Evolutionary conservation across 2,113 vertebrate species (phyloP).

Genomic region (Scomber scombrus): DNA sequence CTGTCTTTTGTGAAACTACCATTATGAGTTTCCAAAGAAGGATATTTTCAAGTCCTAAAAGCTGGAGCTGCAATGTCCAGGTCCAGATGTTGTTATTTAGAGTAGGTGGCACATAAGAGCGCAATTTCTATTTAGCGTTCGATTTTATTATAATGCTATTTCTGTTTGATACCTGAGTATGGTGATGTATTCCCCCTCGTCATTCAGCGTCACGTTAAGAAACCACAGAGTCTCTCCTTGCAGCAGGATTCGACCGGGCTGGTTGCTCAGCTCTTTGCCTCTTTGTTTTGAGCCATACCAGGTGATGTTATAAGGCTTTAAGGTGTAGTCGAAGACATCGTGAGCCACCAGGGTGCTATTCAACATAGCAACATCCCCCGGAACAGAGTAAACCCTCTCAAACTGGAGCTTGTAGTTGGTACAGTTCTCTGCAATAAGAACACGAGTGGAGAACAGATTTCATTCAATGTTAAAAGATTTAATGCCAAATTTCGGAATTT

Average conservation of each 20-base stretch:
- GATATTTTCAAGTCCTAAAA: too few relatives aligned
- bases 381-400: constrained; percentile 72
- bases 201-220: constrained; percentile 80
- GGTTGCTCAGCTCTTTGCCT: constrained; percentile 63
- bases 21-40: too few relatives aligned
- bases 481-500: neutral
- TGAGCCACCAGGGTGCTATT: constrained; percentile 67
- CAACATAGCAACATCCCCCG: constrained; percentile 76
- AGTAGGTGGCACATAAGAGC: neutral
- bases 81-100: too few relatives aligned
- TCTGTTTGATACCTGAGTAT: constrained; percentile 77
- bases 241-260: constrained; percentile 78
- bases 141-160: too few relatives aligned
- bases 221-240: constrained; percentile 86
- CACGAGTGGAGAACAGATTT: neutral
- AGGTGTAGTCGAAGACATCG: constrained; percentile 32
- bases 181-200: constrained; percentile 86
- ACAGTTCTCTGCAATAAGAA: constrained; percentile 75
- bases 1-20: too few relatives aligned
- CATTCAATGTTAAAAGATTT: neutral
- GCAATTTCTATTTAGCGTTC: neutral
- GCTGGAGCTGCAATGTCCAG: too few relatives aligned
- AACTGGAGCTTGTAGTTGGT: constrained; percentile 52
- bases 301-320: constrained; percentile 76
- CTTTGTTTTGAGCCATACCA: constrained; percentile 87